Conservation (phyloP, 2,113 vertebrate genomes). For the Rhabdornis inornatus region DNA sequence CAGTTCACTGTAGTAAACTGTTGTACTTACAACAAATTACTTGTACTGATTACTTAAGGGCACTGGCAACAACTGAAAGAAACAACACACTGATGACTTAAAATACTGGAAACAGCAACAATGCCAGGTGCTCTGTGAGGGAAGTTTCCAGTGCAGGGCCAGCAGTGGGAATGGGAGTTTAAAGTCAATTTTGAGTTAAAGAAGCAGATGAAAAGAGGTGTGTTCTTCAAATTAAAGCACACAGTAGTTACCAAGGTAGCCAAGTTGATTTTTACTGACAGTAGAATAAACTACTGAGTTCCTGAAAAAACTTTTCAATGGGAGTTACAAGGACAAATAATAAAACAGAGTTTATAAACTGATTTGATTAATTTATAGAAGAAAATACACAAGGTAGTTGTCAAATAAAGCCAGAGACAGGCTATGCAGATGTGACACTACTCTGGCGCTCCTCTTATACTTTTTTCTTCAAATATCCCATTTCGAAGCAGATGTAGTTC, state of each 20-base stretch:
- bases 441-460: neutral
- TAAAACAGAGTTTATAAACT: neutral
- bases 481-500: neutral
- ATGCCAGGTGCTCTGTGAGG: neutral
- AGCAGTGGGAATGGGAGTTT: neutral
- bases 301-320: neutral
- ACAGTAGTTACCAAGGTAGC: neutral
- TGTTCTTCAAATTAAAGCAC: neutral
- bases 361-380: neutral
- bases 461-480: neutral
- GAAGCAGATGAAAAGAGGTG: neutral
- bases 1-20: neutral
- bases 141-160: neutral
- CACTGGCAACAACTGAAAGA: neutral
- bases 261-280: neutral
- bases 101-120: neutral
- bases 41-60: neutral
- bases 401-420: neutral
- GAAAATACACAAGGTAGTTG: neutral
- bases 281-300: neutral
- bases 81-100: neutral
- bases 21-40: neutral
- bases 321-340: neutral
- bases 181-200: neutral
- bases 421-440: neutral